Percentiles rank a stretch among this genome's conserved stretches.
phyloP scores from a whole-genome alignment of 2,113 vertebrate genomes.

The Actinemys pallida region DNA sequence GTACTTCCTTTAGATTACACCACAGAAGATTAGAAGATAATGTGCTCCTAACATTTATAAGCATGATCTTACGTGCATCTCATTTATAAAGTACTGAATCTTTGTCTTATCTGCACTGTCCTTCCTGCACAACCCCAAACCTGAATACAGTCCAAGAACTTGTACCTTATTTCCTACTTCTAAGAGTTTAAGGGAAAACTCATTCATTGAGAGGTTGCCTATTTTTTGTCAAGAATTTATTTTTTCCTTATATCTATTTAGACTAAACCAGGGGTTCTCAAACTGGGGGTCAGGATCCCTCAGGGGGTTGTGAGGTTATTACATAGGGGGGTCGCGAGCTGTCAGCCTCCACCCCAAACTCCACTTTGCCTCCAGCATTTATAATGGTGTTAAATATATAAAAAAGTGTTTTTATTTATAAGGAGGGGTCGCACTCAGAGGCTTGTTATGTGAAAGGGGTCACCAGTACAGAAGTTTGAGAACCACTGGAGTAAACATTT shows the following conservation, averaged over 20 bases:
- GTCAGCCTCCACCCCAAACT: no score
- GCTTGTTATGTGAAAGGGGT: no score
- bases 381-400: no score
- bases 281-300: no score
- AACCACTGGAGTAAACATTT: not conserved
- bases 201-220: not conserved
- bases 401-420: no score
- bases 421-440: no score
- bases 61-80: not conserved
- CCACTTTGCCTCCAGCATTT: no score
- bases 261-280: not conserved
- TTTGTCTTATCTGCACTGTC: constrained; percentile 55
- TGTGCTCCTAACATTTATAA: not conserved
- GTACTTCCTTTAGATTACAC: not conserved
- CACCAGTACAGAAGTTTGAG: no score
- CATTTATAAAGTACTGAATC: constrained; percentile 28
- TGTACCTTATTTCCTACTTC: constrained; percentile 19
- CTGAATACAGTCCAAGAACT: constrained; percentile 2
- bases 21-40: constrained; percentile 7
- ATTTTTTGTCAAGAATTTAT: not conserved
- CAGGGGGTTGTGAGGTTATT: no score
- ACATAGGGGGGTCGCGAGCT: no score
- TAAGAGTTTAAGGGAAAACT: constrained; percentile 24
- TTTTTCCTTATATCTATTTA: constrained; percentile 44
- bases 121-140: constrained; percentile 53